These are phyloP conservation scores for Myocastor coypus DNA, from an alignment of 2,113 vertebrate genomes.

Conservation along the genomic window DNA sequence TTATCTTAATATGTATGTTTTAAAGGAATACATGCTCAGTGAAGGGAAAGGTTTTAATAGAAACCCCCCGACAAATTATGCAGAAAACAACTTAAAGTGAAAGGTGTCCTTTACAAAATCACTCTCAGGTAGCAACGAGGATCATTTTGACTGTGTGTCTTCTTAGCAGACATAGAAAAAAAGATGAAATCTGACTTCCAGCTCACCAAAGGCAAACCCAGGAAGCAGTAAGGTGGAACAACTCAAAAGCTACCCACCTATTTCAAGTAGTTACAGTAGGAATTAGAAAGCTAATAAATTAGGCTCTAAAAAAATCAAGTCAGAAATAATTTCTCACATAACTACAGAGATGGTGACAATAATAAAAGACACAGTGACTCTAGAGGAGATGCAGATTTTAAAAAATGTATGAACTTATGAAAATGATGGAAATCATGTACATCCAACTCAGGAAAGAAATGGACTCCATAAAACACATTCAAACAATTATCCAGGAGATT, in stretches of 20 bases:
- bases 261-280: not conserved
- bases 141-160: not conserved
- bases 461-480: not conserved
- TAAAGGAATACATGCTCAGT: not conserved
- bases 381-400: not conserved
- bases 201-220: not conserved
- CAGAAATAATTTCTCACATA: not conserved
- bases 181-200: too few species aligned
- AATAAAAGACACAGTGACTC: not conserved
- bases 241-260: not conserved
- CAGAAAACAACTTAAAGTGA: not conserved
- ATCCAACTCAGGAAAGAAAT: not conserved
- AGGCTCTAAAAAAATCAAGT: not conserved
- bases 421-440: not conserved
- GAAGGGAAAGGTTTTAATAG: not conserved
- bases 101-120: not conserved
- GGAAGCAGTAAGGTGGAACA: not conserved
- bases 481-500: not conserved
- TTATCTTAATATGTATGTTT: slow-evolving; percentile 7
- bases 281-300: not conserved
- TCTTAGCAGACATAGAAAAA: not conserved
- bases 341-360: not conserved
- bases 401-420: not conserved
- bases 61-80: not conserved
- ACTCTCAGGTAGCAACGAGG: not conserved